Conservation (phyloP, 2,113 vertebrate genomes). For the Zosterops japonicus region DNA sequence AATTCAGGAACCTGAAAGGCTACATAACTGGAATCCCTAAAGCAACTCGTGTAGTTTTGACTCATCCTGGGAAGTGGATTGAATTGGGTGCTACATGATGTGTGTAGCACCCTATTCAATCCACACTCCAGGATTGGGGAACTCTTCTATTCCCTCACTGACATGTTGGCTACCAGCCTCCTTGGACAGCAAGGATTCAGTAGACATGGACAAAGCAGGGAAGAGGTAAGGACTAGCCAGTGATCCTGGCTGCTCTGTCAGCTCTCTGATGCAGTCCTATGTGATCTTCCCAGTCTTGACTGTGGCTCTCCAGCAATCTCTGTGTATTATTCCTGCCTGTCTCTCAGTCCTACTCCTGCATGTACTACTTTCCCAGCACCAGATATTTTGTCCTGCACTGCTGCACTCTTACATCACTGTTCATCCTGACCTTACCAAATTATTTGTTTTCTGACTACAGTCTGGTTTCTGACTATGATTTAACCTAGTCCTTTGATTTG, state of each 20-base stretch:
- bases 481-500: background rate
- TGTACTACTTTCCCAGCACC: background rate
- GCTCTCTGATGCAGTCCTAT: background rate
- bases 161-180: background rate
- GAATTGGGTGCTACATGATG: background rate
- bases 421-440: background rate
- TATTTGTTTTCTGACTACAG: background rate
- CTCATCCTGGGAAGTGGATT: background rate
- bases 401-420: background rate
- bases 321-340: background rate
- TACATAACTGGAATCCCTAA: background rate
- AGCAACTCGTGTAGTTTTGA: background rate
- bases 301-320: background rate
- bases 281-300: background rate
- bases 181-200: background rate
- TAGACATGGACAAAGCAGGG: background rate
- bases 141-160: background rate
- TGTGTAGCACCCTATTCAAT: background rate
- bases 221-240: background rate
- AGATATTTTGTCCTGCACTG: background rate
- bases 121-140: background rate
- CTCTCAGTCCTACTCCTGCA: background rate
- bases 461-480: background rate
- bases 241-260: background rate
- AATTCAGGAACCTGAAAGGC: background rate